Base-by-base conservation (phyloP, 2,888 invertebrate species). In the Ephialtes manifestator region DNA sequence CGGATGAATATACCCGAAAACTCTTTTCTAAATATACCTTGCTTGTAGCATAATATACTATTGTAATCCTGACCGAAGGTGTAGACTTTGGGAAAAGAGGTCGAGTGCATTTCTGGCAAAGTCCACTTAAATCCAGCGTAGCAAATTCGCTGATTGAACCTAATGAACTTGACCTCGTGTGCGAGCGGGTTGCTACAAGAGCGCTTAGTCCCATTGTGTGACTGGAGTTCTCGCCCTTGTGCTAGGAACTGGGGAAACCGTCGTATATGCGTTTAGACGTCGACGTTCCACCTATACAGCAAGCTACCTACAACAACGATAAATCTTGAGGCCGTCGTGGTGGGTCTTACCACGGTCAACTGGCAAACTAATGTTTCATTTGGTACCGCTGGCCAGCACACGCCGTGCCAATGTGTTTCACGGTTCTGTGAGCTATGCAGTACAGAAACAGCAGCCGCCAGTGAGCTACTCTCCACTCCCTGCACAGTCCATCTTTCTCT, bases 261-360 rank as follows among this genome's bases (percentile, higher is more conserved):
- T 63, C 74, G 58, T 24, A 20, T 8, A n/a, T 20, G 43, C 51
- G 28, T 43, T 68, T 39, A 75, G 46, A 43, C 65, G 55, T 75
- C 46, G 18, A 72, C 43, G 24, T 53, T 18, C 74, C 20, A 67
- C 63, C 71, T 65, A 63, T 60, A 43, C 39, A 63, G 28, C 8
- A n/a, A 8, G 18, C 15, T 51, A 76, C 65, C 82, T 79, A 82
- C 82, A 65, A n/a, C 58, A 81, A 82, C 90, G 84, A 91, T 92
- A 91, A 90, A 92, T 91, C 89, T 88, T 86, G 55, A 51, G 76
- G 86, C 77, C 90, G 87, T 87, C 88, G 88, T 81, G 87, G 88
- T 84, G 82, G 89, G 90, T 92, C 90, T 89, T 87, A 88, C 87
- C 86, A 90, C 88, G 90, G 89, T 91, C 91, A 90, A 89, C 89